Base-by-base conservation (phyloP, 2,888 invertebrate genomes). In the Agonopterix heracliana region DNA sequence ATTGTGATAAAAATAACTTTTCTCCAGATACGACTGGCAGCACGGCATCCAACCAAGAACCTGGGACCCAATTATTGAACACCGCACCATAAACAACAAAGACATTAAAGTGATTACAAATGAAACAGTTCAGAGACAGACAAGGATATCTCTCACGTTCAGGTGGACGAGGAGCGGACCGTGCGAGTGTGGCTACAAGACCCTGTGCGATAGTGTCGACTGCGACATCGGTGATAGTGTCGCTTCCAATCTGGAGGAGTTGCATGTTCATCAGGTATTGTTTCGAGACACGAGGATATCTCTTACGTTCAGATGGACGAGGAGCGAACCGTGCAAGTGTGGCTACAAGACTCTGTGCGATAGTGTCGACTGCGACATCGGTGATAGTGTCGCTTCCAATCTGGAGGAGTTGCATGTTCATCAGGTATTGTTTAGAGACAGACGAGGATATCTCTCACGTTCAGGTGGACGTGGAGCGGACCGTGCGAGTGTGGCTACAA, bases 31-130 rank as follows among this genome's bases (percentile, higher is more conserved):
- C 64, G 92, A 92, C 49, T 97, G 96, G 96, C 93, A 91, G 1
- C 97, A 97, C 71, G 95, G 96, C 9, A 98, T 99, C 57, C 93
- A 93, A 34, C 94, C 96, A 0, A 90, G 97, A 56, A 92, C 92
- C 52, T 93, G 91, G 62, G 98, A 99, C 74, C 90, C 92, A 0
- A 46, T 81, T 1, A 71, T 87, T 1, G 71, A 64, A 86, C 83
- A 1, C 26, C 92, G 92, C 4, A 83, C 89, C 0, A 42, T 54
- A 2, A 41, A 12, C 41, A 12, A 11, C n/a, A 56, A 53, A 1
- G 46, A 48, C 9, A 52, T 65, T 1, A 72, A 64, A 60, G 70
- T 84, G 0, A 64, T 85, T 43, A 79, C 80, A 0, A 61, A 56
- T 3, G 80, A 83, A 2, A 75, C 71, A 0, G 53, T 53, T 0